A percentile compares a stretch with the other conserved stretches of the same genome.
These are phyloP conservation scores for Oplegnathus fasciatus DNA, from an alignment of 2,113 vertebrate species.

Conservation along the genomic window DNA sequence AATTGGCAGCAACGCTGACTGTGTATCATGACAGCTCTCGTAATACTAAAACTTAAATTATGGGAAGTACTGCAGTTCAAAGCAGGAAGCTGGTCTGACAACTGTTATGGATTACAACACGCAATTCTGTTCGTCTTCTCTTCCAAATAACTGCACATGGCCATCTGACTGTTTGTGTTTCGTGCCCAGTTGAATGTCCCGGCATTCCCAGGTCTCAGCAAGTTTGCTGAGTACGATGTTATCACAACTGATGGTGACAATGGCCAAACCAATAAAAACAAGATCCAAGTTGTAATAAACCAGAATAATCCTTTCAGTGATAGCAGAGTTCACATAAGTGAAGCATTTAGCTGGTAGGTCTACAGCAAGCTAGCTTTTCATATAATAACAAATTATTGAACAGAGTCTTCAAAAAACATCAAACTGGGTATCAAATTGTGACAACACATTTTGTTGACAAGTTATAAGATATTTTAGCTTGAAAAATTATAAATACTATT, in stretches of 20 bases:
- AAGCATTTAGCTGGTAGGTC: not conserved
- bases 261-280: not conserved
- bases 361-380: too few species aligned
- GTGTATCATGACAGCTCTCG: not conserved
- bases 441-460: not conserved
- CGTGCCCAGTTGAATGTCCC: not conserved
- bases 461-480: not conserved
- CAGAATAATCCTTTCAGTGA: not conserved
- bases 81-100: not conserved
- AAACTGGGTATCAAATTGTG: not conserved
- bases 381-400: not conserved
- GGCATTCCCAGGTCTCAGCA: not conserved
- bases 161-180: not conserved
- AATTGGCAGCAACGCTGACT: not conserved
- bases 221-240: not conserved
- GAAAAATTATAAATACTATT: not conserved
- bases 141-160: not conserved
- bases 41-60: not conserved
- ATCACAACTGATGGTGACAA: not conserved
- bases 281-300: constrained; percentile 17
- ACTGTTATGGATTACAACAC: not conserved
- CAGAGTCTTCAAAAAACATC: not conserved
- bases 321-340: not conserved
- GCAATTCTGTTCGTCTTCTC: not conserved
- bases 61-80: not conserved